Evolutionary conservation across 2,797 vertebrate genomes (phyloP), one percentile per base, ranked within the genome.

Genomic region (Pelobates cultripes): DNA sequence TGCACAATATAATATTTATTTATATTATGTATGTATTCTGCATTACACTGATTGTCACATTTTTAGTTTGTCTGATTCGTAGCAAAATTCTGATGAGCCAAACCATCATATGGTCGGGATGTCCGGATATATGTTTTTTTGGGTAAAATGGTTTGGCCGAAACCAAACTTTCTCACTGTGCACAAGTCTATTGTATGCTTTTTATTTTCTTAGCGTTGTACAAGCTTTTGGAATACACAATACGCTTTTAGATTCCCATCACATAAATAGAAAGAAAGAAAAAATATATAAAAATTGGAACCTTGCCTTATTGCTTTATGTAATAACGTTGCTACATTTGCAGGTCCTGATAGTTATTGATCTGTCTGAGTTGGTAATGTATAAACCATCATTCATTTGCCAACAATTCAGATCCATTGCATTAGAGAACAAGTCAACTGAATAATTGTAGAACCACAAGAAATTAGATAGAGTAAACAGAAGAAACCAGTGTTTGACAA

Each of bases 321-420:
- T 40, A 28, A 7, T 40, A 40, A 40, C 28, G 6, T 64, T 64
- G 17, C 61, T 40, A 40, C 14, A 4, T 64, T 17, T 40, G 61
- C 61, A 4, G 61, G n/a, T 43, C 42, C 40, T 68, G 42, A 40
- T 64, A 17, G 61, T 64, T 64, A 64, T 64, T 64, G 61, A 64
- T 64, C 61, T 28, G 61, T 64, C 61, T 64, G 61, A 40, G n/a
- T 64, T 64, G 61, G 61, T 64, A 64, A 64, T 64, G 61, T 64
- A 64, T 64, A 17, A 64, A 40, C n/a, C 61, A 64, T 64, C 61
- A 64, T 64, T 40, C 61, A 2, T 64, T 64, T 64, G 28, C n/a
- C 61, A 64, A 64, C 61, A 40, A 64, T 64, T 64, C 61, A 64
- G 17, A 64, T 64, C n/a, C 61, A 64, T 28, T 64, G 28, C 17